Evolutionary conservation across 2,888 invertebrate genomes (phyloP).

Genomic region (Tenthredo mesomela): DNA sequence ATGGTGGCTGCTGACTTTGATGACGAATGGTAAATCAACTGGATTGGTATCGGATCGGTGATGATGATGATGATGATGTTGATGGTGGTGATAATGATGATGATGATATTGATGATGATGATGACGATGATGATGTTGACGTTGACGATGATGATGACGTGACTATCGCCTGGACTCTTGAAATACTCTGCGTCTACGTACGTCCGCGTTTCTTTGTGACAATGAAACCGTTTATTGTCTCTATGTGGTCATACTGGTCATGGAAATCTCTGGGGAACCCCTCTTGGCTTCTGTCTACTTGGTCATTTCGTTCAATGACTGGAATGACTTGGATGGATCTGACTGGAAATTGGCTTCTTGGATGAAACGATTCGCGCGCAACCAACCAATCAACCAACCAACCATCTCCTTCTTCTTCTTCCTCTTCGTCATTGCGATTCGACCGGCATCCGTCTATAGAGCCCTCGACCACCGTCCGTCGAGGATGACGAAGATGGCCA

Average conservation of each 20-base stretch:
- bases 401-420: not conserved
- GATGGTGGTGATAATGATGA: slow-evolving; percentile 54
- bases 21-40: slow-evolving; percentile 71
- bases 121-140: slow-evolving; percentile 30
- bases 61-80: slow-evolving; percentile 53
- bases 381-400: not conserved
- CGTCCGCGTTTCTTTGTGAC: slow-evolving; percentile 61
- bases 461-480: slow-evolving; percentile 94
- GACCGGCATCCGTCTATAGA: slow-evolving; percentile 80
- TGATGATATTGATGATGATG: slow-evolving; percentile 54
- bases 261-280: not conserved
- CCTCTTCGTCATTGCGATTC: slow-evolving; percentile 13
- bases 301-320: not conserved
- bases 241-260: slow-evolving; percentile 56
- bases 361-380: not conserved
- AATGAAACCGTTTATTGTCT: slow-evolving; percentile 58
- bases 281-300: slow-evolving; percentile 12
- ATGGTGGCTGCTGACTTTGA: slow-evolving; percentile 67
- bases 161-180: slow-evolving; percentile 41
- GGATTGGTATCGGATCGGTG: slow-evolving; percentile 67
- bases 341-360: not conserved
- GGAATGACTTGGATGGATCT: not conserved
- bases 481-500: slow-evolving; percentile 99
- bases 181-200: slow-evolving; percentile 56
- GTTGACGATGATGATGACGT: slow-evolving; percentile 53